Conservation (phyloP, 2,888 invertebrate genomes). For the Epirrhoe tristata region DNA sequence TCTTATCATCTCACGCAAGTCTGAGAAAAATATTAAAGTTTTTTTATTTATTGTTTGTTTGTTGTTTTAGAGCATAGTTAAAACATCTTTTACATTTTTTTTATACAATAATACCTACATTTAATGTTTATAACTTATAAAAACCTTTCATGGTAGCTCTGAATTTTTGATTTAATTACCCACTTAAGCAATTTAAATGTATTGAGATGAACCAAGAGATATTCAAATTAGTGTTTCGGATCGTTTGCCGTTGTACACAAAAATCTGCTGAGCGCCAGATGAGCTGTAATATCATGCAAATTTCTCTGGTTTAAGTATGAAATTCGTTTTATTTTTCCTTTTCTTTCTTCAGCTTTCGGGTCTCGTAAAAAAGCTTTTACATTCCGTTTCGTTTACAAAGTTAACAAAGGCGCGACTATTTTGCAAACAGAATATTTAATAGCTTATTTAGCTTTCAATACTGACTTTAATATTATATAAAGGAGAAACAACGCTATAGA, state of each 20-base stretch:
- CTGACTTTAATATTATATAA: background rate
- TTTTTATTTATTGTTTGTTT: background rate
- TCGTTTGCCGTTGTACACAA: slow-evolving; percentile 68
- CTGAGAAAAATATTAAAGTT: too few relatives aligned
- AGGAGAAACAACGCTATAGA: background rate
- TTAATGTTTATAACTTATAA: background rate
- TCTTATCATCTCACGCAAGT: background rate
- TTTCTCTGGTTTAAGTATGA: slow-evolving; percentile 72
- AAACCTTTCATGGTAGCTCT: background rate
- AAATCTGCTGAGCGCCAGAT: slow-evolving; percentile 57
- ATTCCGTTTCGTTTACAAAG: slow-evolving; percentile 71
- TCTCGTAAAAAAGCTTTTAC: slow-evolving; percentile 74
- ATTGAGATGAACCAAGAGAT: slow-evolving; percentile 40
- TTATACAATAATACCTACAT: background rate
- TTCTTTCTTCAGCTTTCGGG: slow-evolving; percentile 66
- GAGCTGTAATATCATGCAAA: slow-evolving; percentile 80
- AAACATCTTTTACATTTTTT: background rate
- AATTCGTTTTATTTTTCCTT: slow-evolving; percentile 71
- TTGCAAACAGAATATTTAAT: slow-evolving; percentile 63
- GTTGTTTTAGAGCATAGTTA: background rate
- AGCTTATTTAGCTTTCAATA: slow-evolving; percentile 39
- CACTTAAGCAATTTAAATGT: slow-evolving; percentile 34
- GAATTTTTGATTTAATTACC: slow-evolving; percentile 55
- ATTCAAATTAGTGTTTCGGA: slow-evolving; percentile 67
- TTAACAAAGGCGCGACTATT: slow-evolving; percentile 71